Conservation (phyloP, 1,140 invertebrate genomes). For the Papilio polytes region DNA sequence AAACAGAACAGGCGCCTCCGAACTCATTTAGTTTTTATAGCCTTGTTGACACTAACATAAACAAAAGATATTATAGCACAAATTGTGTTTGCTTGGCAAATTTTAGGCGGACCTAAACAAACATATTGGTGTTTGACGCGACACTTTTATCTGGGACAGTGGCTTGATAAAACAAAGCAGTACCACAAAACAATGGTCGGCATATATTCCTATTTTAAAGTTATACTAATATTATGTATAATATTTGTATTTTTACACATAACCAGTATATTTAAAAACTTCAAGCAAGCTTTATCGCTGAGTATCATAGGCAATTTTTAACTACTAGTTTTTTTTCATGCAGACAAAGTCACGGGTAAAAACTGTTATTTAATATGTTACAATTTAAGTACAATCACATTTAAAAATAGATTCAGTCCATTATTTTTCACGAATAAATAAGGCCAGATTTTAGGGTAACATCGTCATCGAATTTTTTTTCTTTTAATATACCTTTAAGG, state of each 20-base stretch:
- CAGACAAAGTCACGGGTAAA: too few relatives aligned
- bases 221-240: neutral
- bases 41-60: neutral
- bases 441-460: too few relatives aligned
- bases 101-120: conserved; percentile 7
- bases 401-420: too few relatives aligned
- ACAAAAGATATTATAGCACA: conserved; percentile 18
- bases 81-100: conserved; percentile 13
- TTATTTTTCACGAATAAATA: too few relatives aligned
- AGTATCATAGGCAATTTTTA: too few relatives aligned
- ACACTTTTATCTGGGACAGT: conserved; percentile 9
- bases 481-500: conserved; percentile 1
- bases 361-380: too few relatives aligned
- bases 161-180: neutral
- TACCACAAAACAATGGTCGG: neutral
- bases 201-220: neutral
- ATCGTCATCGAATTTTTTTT: too few relatives aligned
- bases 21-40: conserved; percentile 24
- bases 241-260: too few relatives aligned
- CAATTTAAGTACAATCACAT: too few relatives aligned
- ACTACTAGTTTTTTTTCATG: too few relatives aligned
- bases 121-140: conserved; percentile 10
- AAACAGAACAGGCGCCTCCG: conserved; percentile 15
- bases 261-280: too few relatives aligned
- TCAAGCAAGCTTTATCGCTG: too few relatives aligned